These are phyloP conservation scores for Enteromius thamalakanensis DNA, from an alignment of 2,797 vertebrate genomes.

Conservation along the genomic window DNA sequence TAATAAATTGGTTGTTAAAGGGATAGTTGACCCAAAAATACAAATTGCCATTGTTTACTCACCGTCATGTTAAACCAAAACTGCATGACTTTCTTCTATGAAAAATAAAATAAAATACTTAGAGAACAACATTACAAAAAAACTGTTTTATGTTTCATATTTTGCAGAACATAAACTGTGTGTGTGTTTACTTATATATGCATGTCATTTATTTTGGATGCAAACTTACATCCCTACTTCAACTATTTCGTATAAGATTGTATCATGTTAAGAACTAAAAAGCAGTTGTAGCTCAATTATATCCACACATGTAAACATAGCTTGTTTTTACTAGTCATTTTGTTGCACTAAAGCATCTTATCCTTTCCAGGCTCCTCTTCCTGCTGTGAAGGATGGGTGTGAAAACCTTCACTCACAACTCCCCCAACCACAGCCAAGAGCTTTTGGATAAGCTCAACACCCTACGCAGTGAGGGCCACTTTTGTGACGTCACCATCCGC, in stretches of 20 bases:
- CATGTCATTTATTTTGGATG: too few relatives aligned
- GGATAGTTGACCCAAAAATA: neutral
- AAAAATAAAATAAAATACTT: neutral
- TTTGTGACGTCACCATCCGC: constrained; percentile 97
- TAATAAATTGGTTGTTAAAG: neutral
- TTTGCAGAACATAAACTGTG: too few relatives aligned
- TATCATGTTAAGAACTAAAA: neutral
- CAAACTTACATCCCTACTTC: neutral
- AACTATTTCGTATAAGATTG: neutral
- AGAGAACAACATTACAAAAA: neutral
- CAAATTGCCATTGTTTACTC: neutral
- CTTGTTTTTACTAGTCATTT: neutral
- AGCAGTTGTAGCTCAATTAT: neutral
- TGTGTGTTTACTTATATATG: too few relatives aligned
- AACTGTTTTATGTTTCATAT: neutral
- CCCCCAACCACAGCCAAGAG: constrained; percentile 88
- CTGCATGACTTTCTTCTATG: neutral
- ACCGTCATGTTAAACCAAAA: neutral
- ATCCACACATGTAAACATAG: neutral
- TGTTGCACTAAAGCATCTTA: constrained; percentile 1
- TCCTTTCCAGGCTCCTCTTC: constrained; percentile 22
- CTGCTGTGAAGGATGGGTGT: constrained; percentile 76
- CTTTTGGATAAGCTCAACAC: constrained; percentile 88
- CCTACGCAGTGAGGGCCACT: constrained; percentile 87
- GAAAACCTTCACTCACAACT: constrained; percentile 86